A percentile compares a stretch with the other conserved stretches of the same genome.
phyloP scores from a whole-genome alignment of 2,888 invertebrate genomes.

The Callimorpha dominula region DNA sequence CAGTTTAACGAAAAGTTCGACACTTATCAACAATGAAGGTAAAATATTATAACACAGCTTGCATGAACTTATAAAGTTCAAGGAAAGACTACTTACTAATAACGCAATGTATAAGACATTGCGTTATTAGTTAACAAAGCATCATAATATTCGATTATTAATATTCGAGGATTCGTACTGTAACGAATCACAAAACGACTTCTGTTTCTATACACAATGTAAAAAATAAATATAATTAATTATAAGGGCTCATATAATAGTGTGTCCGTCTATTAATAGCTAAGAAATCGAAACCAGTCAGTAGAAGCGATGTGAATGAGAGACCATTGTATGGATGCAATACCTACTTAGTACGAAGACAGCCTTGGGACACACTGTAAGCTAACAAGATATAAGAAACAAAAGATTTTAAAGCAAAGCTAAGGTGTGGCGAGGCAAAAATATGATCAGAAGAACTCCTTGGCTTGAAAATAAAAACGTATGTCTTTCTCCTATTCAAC shows the following conservation, averaged over 20 bases:
- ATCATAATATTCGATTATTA: no score
- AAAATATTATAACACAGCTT: no score
- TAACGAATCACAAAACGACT: background rate
- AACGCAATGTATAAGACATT: no score
- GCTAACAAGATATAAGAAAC: conserved; percentile 29
- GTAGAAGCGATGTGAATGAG: conserved; percentile 42
- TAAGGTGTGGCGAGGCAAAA: background rate
- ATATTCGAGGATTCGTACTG: no score
- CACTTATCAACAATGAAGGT: no score
- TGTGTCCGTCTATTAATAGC: conserved; percentile 37
- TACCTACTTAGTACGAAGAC: conserved; percentile 32
- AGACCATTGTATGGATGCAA: conserved; percentile 38
- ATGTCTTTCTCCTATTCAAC: background rate
- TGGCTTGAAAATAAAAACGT: background rate
- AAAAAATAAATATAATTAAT: conserved; percentile 12
- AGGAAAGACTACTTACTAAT: no score
- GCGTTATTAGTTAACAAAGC: no score
- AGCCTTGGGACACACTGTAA: conserved; percentile 32
- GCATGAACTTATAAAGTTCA: no score
- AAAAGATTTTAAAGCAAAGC: conserved; percentile 2
- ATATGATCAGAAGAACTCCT: background rate
- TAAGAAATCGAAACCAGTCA: conserved; percentile 38
- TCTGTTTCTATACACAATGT: background rate
- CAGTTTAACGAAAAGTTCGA: background rate
- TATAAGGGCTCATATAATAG: conserved; percentile 23